Evolutionary conservation across 2,888 invertebrate genomes (phyloP), one percentile per base, ranked within the genome.

Genomic region (Hirtodrosophila trivittata): DNA sequence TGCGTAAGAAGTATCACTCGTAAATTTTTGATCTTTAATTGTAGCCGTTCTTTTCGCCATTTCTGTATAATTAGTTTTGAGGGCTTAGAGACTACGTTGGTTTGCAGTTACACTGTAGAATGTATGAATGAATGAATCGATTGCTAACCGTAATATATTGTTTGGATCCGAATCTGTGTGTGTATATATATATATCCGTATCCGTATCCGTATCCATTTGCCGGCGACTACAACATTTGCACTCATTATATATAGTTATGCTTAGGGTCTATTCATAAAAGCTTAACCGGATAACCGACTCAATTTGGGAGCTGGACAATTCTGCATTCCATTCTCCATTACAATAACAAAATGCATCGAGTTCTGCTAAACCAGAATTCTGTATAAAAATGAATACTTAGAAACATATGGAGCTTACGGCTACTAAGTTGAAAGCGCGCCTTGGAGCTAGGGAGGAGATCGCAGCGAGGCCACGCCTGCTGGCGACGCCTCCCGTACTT

Each of bases 91-190:
- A 39, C 75, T 81, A 77, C 45, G 50, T 66, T 63, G 67, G 63
- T 50, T 49, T 86, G 84, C 83, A 86, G 86, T 83, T 84, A 83
- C 84, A 83, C 86, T 83, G 84, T 81, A 66, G 77, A 83, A 83
- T 83, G 86, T 86, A 86, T 70, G 76, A 68, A 58, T 82, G 46
- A 68, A 58, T 82, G 46, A 65, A 67, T 67, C 51, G 58, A 46
- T 65, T 58, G 30, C 21, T 43, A 42, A 39, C 33, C 45, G 43
- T 52, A 25, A 46, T 55, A 21, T 41, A 16, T 54, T 54, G 21
- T 10, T 47, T 37, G 28, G 38, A 39, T 46, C 35, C 14, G 21
- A 42, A 12, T 16, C 35, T 26, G 41, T 30, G 25, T 9, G 4
- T 32, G n/a, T 10, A 32, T 32, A 25, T 25, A 8, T 32, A 32